Evolutionary conservation across 2,113 vertebrate species (phyloP).

Genomic region (Edolisoma coerulescens): DNA sequence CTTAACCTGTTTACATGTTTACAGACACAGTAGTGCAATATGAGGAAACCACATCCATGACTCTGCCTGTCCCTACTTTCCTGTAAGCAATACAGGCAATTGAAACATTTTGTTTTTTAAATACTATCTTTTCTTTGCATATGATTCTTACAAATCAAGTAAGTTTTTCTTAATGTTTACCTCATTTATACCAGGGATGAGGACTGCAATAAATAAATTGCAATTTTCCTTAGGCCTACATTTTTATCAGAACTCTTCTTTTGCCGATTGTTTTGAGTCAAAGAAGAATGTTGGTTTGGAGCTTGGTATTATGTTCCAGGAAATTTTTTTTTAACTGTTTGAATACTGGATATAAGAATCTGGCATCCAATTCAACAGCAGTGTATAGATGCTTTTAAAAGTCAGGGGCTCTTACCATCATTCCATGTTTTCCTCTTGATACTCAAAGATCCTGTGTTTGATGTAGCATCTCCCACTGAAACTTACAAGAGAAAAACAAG

Average conservation of each 20-base stretch:
- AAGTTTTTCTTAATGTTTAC: neutral
- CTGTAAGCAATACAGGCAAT: neutral
- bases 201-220: neutral
- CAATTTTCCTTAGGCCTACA: neutral
- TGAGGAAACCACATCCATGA: neutral
- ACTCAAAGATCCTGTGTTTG: slow-evolving; percentile 18
- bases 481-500: slow-evolving; percentile 38
- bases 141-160: neutral
- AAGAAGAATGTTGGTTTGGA: neutral
- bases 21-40: neutral
- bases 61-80: neutral
- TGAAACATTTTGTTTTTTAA: neutral
- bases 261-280: neutral
- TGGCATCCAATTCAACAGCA: neutral
- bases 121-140: neutral
- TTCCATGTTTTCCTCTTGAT: slow-evolving; percentile 63
- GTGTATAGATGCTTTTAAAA: neutral
- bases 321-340: neutral
- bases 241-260: neutral
- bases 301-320: neutral
- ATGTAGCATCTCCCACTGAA: slow-evolving; percentile 52
- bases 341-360: neutral
- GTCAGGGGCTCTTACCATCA: slow-evolving; percentile 42
- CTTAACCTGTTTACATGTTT: neutral
- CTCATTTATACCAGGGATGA: neutral